Conservation (phyloP, 2,797 vertebrate genomes). For the Gallinago stenura region DNA sequence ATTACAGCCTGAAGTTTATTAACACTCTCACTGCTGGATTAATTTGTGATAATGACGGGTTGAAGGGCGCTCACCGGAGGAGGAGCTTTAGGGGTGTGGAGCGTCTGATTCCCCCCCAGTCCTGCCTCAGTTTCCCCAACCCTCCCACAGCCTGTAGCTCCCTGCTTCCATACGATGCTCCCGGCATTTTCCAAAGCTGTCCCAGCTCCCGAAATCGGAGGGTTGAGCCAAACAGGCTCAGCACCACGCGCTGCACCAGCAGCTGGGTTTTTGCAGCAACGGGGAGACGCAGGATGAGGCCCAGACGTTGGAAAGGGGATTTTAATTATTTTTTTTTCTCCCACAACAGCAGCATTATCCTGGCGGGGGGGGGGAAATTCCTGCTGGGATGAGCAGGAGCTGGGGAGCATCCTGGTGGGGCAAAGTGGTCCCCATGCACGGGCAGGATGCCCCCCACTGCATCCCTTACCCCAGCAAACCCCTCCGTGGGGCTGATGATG, state of each 20-base stretch:
- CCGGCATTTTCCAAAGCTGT: fast-evolving
- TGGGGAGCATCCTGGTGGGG: not conserved
- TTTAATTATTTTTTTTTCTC: not conserved
- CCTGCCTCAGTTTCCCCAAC: constrained; percentile 12
- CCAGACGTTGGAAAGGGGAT: not conserved
- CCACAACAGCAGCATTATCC: not conserved
- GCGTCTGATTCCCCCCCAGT: fast-evolving
- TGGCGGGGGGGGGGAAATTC: not conserved
- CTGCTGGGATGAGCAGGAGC: not conserved
- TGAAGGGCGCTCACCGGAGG: not conserved
- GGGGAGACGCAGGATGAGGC: not conserved
- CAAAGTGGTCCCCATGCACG: fast-evolving
- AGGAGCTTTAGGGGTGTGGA: not conserved
- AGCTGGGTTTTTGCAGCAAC: not conserved
- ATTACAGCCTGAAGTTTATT: not conserved
- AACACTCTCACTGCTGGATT: not conserved
- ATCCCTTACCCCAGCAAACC: not conserved
- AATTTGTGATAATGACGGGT: not conserved
- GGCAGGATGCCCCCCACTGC: not conserved
- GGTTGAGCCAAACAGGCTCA: not conserved
- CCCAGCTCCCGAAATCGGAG: fast-evolving
- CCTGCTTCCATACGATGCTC: fast-evolving
- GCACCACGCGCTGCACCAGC: fast-evolving
- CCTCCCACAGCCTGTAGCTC: fast-evolving
- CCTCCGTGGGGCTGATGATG: not conserved